phyloP scores from a whole-genome alignment of 2,113 vertebrate species.

The Eurystomus gularis region DNA sequence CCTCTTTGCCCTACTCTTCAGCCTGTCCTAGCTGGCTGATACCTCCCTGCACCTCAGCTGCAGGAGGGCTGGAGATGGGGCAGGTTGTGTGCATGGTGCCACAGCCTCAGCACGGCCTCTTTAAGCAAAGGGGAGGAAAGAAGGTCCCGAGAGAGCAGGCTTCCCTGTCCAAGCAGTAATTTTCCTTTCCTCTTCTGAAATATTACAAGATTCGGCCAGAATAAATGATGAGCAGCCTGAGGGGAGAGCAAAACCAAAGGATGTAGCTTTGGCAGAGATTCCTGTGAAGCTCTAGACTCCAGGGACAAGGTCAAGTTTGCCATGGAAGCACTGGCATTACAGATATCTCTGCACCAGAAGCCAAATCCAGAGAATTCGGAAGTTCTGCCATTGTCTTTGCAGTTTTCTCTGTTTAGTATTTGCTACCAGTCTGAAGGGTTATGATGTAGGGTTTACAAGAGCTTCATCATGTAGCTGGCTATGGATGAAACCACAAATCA shows the following conservation, averaged over 20 bases:
- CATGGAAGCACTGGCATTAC: rapidly evolving
- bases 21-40: not conserved
- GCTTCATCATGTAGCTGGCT: not conserved
- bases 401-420: not conserved
- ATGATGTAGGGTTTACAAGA: not conserved
- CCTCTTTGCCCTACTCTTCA: no score
- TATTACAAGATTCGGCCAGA: not conserved
- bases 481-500: not conserved
- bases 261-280: not conserved
- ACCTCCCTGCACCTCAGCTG: not conserved
- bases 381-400: not conserved
- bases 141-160: not conserved
- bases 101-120: not conserved
- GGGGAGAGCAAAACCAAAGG: not conserved
- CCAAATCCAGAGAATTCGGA: not conserved
- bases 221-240: not conserved
- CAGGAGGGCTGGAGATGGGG: not conserved
- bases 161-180: not conserved
- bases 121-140: not conserved
- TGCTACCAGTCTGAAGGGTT: no score
- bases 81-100: not conserved
- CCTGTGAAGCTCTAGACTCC: not conserved
- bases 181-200: not conserved
- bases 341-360: not conserved
- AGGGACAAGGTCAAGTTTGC: not conserved